phyloP scores from a whole-genome alignment of 2,797 vertebrate species.

The Squalus acanthias region DNA sequence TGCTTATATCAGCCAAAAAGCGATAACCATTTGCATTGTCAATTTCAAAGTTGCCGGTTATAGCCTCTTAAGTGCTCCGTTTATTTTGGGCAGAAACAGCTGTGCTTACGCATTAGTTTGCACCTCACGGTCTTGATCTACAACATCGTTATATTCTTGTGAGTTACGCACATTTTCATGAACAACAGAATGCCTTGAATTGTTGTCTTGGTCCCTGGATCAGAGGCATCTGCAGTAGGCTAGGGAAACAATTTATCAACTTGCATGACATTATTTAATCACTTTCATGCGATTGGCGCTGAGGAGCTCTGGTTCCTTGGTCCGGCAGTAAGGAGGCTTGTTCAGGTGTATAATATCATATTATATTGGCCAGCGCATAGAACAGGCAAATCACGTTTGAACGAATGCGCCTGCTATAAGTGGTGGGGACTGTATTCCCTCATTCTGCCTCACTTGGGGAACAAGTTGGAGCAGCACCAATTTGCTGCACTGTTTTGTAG shows the following conservation, averaged over 20 bases:
- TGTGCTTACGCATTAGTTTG: not conserved
- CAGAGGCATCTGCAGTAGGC: not conserved
- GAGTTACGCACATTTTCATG: not conserved
- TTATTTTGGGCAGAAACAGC: not conserved
- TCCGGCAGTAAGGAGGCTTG: not conserved
- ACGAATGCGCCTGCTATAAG: not conserved
- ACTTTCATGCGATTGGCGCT: not conserved
- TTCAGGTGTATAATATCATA: not conserved
- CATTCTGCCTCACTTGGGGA: not conserved
- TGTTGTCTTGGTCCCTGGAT: not conserved
- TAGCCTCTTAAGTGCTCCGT: not conserved
- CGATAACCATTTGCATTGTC: not conserved
- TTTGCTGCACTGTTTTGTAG: not conserved
- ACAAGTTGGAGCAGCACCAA: not conserved
- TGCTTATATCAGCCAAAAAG: not conserved
- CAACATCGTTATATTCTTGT: not conserved
- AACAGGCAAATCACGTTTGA: not conserved
- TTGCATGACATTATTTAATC: not conserved
- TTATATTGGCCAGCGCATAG: not conserved
- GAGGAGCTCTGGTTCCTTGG: not conserved
- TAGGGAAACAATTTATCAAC: no score
- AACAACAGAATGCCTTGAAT: not conserved
- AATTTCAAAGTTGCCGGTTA: not conserved
- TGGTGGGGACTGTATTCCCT: not conserved
- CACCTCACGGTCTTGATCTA: not conserved